Evolutionary conservation across 1,140 invertebrate genomes (phyloP).

Genomic region (Macrobrachium nipponense): DNA sequence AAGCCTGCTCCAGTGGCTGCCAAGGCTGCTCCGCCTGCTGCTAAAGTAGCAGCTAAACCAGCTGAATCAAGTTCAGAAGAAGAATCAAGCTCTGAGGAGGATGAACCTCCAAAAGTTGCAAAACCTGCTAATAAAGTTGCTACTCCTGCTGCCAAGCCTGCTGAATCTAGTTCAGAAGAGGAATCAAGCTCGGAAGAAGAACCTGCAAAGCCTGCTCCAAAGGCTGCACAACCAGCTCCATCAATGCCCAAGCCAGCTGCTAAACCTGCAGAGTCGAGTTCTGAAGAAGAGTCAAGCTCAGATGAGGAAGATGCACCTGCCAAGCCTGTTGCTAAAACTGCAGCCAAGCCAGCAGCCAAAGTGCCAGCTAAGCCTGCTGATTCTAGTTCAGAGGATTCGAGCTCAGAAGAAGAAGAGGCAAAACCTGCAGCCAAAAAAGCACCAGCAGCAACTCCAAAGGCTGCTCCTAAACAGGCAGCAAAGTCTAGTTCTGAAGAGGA

Average conservation of each 20-base stretch:
- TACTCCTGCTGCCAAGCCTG: conserved; percentile 50
- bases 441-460: background rate
- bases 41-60: conserved; percentile 30
- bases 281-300: conserved; percentile 42
- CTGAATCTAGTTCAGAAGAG: conserved; percentile 56
- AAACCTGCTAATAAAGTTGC: conserved; percentile 20
- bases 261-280: conserved; percentile 26
- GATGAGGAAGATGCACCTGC: conserved; percentile 49
- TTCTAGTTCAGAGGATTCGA: conserved; percentile 36
- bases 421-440: conserved; percentile 5
- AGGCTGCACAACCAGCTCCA: background rate
- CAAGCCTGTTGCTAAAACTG: conserved; percentile 23
- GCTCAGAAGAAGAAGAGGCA: conserved; percentile 18
- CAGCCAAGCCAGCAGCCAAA: conserved; percentile 12
- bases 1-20: conserved; percentile 28
- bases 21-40: conserved; percentile 45
- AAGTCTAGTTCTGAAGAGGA: conserved; percentile 56
- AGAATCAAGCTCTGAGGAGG: conserved; percentile 58
- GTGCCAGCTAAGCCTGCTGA: conserved; percentile 1
- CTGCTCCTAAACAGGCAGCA: conserved; percentile 13
- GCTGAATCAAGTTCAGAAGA: conserved; percentile 62
- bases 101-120: conserved; percentile 38
- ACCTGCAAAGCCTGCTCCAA: conserved; percentile 1
- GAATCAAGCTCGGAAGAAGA: conserved; percentile 43
- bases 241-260: conserved; percentile 3